These are phyloP conservation scores for Diadumene lineata DNA, from an alignment of 92 coral and sea anemone species.

Conservation along the genomic window DNA sequence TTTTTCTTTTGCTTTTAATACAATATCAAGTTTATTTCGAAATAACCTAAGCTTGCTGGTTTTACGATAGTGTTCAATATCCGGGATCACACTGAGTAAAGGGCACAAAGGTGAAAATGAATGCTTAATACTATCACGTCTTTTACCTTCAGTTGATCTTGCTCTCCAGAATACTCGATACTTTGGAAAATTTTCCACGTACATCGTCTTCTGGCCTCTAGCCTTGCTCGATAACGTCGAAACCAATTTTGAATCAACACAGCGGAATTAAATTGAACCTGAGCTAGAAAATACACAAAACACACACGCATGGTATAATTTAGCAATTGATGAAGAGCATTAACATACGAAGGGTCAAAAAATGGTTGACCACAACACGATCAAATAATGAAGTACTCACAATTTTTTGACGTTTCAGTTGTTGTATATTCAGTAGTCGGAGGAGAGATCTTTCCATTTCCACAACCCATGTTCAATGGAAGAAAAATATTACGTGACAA, in stretches of 20 bases:
- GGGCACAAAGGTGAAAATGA: slow-evolving; percentile 10
- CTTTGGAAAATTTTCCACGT: slow-evolving; percentile 99
- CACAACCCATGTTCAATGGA: slow-evolving; percentile 69
- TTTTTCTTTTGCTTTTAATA: too few species aligned
- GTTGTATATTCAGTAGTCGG: background rate
- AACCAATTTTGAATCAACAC: slow-evolving; percentile 95
- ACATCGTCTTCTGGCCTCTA: slow-evolving; percentile 93
- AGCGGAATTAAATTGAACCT: slow-evolving; percentile 63
- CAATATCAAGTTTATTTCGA: too few species aligned
- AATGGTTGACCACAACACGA: background rate
- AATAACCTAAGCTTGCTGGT: too few species aligned
- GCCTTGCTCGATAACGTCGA: slow-evolving; percentile 85
- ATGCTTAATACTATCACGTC: slow-evolving; percentile 13
- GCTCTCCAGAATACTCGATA: slow-evolving; percentile 94
- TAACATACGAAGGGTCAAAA: background rate
- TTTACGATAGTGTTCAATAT: background rate
- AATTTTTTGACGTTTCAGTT: background rate
- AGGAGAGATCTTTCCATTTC: slow-evolving; percentile 44
- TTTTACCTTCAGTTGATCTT: slow-evolving; percentile 95
- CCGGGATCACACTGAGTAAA: slow-evolving; percentile 19
- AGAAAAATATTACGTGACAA: background rate
- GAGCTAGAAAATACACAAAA: slow-evolving; percentile 46
- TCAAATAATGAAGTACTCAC: background rate
- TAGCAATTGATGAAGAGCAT: background rate
- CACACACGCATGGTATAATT: background rate